Base-by-base conservation (phyloP, 2,113 vertebrate species). In the Reinhardtius hippoglossoides region DNA sequence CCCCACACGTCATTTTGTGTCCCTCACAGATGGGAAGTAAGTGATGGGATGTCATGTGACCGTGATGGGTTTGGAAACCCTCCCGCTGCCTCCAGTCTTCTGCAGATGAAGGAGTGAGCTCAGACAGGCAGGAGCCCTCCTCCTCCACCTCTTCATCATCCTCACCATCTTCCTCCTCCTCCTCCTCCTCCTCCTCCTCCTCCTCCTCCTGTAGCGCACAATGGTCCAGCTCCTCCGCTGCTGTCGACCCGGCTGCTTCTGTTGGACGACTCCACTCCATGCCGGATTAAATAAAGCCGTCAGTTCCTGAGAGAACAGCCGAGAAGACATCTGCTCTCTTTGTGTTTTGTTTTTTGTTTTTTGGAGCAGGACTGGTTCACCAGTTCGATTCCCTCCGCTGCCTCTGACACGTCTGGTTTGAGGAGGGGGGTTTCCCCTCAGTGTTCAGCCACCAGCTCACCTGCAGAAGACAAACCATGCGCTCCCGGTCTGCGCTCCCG, bases 381-480 rank as follows among this genome's bases (percentile, higher is more conserved):
- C 27, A 23, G n/a, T 58, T 54, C 1, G 14, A 44, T n/a, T 59
- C 60, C 18, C 37, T 6, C 57, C 69, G 13, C 58, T 50, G 42
- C 15, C 35, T 58, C 56, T 12, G 58, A 5, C 64, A 66, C 73
- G 35, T 18, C 65, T 52, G 74, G n/a, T 59, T 48, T 50, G 74
- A 70, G 76, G 14, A 16, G 26, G 74, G 69, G 54, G 0, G n/a
- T 69, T 71, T 2, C n/a, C 65, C 52, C 62, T 73, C 69, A 13
- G 75, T 31, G 46, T 60, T 67, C 71, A 48, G 20, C 57, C 42
- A 57, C 16, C 69, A 20, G 62, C 69, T 83, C 86, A 91, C 90
- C 90, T 92, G 90, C 75, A 75, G 89, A 73, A 77, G 62, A 76
- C 60, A 26, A 74, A 83, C 71, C 84, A 90, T 89, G 86, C 81